Evolutionary conservation across 1,140 invertebrate genomes (phyloP).

Genomic region (Ridgeia piscesae): DNA sequence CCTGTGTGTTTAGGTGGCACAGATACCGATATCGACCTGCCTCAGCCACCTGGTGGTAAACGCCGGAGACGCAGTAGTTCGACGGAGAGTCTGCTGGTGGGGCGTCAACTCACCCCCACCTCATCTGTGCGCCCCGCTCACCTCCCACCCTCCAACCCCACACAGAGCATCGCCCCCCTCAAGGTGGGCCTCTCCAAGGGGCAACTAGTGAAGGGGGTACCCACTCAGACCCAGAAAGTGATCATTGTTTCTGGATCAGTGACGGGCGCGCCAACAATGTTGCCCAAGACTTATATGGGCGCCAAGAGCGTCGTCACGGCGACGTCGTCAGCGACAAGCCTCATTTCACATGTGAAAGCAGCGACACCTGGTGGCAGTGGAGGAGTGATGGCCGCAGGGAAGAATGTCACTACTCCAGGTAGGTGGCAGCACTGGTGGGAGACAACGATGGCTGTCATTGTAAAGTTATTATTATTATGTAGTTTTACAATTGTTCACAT

Average conservation of each 20-base stretch:
- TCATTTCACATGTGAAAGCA: not conserved
- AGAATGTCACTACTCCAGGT: not conserved
- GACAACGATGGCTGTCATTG: too few species aligned
- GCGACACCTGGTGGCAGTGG: not conserved
- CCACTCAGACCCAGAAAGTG: not conserved
- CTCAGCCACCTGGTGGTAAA: not conserved
- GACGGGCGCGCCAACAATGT: not conserved
- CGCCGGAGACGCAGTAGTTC: not conserved
- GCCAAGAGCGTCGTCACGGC: not conserved
- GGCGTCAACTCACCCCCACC: constrained; percentile 40
- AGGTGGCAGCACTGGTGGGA: not conserved
- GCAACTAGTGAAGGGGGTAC: not conserved
- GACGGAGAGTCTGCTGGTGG: constrained; percentile 36
- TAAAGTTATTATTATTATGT: too few species aligned
- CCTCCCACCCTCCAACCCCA: constrained; percentile 38
- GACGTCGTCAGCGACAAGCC: not conserved
- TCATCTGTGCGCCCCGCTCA: constrained; percentile 35
- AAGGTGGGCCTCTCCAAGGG: constrained; percentile 22
- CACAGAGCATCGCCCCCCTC: constrained; percentile 44
- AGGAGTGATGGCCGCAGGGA: not conserved
- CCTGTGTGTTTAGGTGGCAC: not conserved
- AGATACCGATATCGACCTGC: not conserved
- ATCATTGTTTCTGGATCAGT: not conserved
- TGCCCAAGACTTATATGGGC: not conserved
- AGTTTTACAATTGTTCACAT: too few species aligned